Base-by-base conservation (phyloP, 2,888 invertebrate genomes). In the Atrina japonica region DNA sequence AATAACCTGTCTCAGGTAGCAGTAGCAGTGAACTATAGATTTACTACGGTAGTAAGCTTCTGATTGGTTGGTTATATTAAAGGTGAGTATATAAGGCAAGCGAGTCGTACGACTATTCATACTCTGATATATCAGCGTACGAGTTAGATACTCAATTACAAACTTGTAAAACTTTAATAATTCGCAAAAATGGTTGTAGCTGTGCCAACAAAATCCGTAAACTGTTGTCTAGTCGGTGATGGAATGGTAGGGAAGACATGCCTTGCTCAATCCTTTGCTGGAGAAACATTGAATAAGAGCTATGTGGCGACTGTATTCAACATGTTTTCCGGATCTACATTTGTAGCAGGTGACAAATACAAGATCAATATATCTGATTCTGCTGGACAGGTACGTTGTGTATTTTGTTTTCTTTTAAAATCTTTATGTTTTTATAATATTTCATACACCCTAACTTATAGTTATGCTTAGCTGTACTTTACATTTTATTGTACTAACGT, bases 171-270 rank as follows among this genome's bases (percentile, higher is more conserved):
- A 18, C 16, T 6, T 23, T n/a, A 27, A 25, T n/a, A 11, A 23
- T 7, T 27, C 23, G 53, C n/a, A n/a, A 56, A 16, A n/a, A 59
- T 63, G 63, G 43, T 63, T 16, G 40, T 60, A 27, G 21, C 64
- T 11, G 25, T 52, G 6, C 49, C 45, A 14, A 70, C 58, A 45
- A 79, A 80, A 49, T 70, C 75, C 43, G 77, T 84, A 1, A 76
- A 80, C 61, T 84, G 84, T 55, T 80, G 80, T n/a, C 53, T 85
- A 18, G 77, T 85, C 18, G 85, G 85, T 0, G 84, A 85, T 49
- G 84, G 83, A 9, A 85, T 84, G 85, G 83, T 84, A 5, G 85
- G 85, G 7, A 85, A 85, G 61, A 81, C 83, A 21, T 80, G 83
- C 43, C 52, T 85, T 41, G 80, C 83, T n/a, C 75, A 80, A 27